A percentile compares a stretch with the other conserved stretches of the same genome.
phyloP scores from a whole-genome alignment of 2,797 vertebrate genomes.

The Leucoraja ocellata region DNA sequence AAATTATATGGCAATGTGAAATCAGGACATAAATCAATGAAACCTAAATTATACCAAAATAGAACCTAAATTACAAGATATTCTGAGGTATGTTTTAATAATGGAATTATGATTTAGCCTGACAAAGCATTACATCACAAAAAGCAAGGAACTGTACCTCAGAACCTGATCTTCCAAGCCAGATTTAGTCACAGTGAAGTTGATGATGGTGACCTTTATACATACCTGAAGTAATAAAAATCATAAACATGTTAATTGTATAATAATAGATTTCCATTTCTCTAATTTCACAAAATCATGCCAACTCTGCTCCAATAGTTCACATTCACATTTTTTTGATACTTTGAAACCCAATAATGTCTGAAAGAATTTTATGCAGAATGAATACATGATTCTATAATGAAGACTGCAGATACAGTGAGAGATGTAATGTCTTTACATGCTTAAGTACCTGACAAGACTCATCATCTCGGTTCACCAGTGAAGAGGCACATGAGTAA shows the following conservation, averaged over 20 bases:
- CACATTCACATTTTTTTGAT: neutral
- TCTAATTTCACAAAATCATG: neutral
- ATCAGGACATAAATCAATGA: neutral
- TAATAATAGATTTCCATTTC: neutral
- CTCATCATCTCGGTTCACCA: neutral
- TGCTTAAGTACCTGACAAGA: neutral
- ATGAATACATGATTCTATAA: neutral
- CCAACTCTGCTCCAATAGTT: neutral
- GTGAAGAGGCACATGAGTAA: neutral
- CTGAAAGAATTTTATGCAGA: neutral
- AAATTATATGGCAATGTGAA: neutral
- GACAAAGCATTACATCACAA: neutral
- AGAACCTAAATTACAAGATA: neutral
- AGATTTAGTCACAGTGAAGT: constrained; percentile 79
- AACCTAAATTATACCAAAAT: neutral
- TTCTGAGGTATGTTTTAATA: neutral
- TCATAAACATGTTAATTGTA: neutral
- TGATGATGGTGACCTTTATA: constrained; percentile 84
- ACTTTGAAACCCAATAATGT: neutral
- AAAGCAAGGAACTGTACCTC: constrained; percentile 56
- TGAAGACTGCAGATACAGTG: neutral
- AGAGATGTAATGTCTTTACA: neutral
- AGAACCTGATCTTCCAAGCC: constrained; percentile 79
- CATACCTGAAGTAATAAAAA: constrained; percentile 62
- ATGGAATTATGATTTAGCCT: neutral